Conservation (phyloP, 2,888 invertebrate genomes). For the Kuschelorhynchus macadamiae region DNA sequence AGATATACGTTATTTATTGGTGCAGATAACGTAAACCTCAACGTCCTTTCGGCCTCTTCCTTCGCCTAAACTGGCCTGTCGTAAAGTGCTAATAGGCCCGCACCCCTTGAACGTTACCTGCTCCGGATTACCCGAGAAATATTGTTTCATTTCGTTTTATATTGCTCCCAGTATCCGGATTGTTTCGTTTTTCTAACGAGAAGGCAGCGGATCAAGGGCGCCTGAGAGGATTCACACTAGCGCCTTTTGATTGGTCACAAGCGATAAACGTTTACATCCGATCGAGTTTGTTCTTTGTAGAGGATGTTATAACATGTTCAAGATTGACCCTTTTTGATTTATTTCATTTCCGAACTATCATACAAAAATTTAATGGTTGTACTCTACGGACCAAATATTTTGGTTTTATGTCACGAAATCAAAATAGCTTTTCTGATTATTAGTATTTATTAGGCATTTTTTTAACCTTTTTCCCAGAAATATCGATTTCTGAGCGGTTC, state of each 20-base stretch:
- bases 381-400: no score
- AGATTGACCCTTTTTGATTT: no score
- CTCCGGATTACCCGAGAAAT: slow-evolving; percentile 59
- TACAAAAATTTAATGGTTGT: no score
- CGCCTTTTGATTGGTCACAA: slow-evolving; percentile 40
- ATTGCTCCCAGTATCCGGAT: slow-evolving; percentile 49
- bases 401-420: no score
- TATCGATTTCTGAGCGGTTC: no score
- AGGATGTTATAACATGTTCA: no score
- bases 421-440: no score
- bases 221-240: slow-evolving; percentile 33
- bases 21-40: slow-evolving; percentile 7
- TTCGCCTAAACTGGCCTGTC: slow-evolving; percentile 51
- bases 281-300: no score
- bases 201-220: slow-evolving; percentile 39
- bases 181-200: slow-evolving; percentile 42
- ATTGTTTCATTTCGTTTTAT: slow-evolving; percentile 60
- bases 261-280: slow-evolving; percentile 30
- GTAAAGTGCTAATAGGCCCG: slow-evolving; percentile 60
- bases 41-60: neutral
- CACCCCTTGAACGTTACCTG: slow-evolving; percentile 55
- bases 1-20: no score
- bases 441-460: no score
- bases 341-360: no score
- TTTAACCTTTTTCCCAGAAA: no score